Conservation (phyloP, 1,140 invertebrate genomes). For the Hycleus phaleratus region DNA sequence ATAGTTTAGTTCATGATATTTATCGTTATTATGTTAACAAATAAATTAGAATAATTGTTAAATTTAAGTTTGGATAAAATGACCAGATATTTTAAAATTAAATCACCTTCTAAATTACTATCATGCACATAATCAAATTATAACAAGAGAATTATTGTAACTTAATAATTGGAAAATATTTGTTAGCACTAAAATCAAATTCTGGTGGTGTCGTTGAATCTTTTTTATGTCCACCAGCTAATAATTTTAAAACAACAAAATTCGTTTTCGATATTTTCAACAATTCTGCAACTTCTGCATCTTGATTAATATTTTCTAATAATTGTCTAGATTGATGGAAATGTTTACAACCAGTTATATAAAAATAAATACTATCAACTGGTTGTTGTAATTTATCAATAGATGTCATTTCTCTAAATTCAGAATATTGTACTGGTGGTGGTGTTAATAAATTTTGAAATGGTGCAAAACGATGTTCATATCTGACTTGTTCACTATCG, state of each 20-base stretch:
- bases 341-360: constrained; percentile 77
- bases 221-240: constrained; percentile 84
- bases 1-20: background rate
- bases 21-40: background rate
- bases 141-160: constrained; percentile 3
- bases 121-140: background rate
- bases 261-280: constrained; percentile 89
- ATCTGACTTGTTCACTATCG: constrained; percentile 88
- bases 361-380: constrained; percentile 50
- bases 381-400: constrained; percentile 44
- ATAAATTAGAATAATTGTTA: background rate
- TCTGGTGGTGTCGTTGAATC: constrained; percentile 75
- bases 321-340: constrained; percentile 85
- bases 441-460: constrained; percentile 81
- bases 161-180: constrained; percentile 87
- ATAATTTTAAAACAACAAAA: constrained; percentile 86
- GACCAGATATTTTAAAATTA: background rate
- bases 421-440: constrained; percentile 64
- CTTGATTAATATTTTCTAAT: constrained; percentile 71
- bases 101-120: background rate
- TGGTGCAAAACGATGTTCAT: constrained; percentile 87
- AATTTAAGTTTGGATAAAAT: background rate
- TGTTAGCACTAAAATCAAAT: constrained; percentile 84
- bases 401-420: constrained; percentile 47
- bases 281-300: constrained; percentile 68